Conservation (phyloP, 1,140 invertebrate species). For the Cherax destructor region DNA sequence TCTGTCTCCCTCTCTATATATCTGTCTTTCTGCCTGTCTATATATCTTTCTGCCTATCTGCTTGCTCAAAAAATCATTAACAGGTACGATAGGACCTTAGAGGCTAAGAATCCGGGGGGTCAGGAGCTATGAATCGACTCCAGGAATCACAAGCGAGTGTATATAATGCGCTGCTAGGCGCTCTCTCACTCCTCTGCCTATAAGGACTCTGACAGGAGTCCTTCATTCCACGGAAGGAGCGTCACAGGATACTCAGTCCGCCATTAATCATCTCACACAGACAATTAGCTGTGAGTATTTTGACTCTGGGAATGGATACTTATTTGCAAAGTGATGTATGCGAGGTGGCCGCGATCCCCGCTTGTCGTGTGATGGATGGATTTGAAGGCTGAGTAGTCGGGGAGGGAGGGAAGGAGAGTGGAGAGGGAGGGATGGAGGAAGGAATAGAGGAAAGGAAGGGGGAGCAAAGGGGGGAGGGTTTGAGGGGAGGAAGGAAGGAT, state of each 20-base stretch:
- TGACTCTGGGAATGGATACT: conserved; percentile 51
- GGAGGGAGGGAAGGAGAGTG: neutral
- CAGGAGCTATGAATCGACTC: no score
- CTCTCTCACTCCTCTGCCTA: no score
- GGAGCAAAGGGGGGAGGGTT: neutral
- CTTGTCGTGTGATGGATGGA: conserved; percentile 43
- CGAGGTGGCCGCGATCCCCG: neutral
- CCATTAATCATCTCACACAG: conserved; percentile 62
- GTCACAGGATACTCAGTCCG: conserved; percentile 39
- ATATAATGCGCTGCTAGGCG: no score
- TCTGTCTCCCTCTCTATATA: no score
- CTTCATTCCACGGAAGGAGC: conserved; percentile 28
- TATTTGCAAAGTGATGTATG: conserved; percentile 67
- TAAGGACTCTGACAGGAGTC: neutral
- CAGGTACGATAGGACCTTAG: no score
- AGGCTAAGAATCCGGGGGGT: no score
- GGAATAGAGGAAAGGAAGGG: neutral
- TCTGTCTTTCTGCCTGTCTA: no score
- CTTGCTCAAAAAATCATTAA: no score
- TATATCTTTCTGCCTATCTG: no score
- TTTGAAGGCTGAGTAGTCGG: neutral
- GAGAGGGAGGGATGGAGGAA: neutral
- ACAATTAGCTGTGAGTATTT: conserved; percentile 65
- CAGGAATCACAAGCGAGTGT: no score
- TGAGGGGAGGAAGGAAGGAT: neutral